Base-by-base conservation (phyloP, 2,888 invertebrate genomes). In the Rhagium mordax region DNA sequence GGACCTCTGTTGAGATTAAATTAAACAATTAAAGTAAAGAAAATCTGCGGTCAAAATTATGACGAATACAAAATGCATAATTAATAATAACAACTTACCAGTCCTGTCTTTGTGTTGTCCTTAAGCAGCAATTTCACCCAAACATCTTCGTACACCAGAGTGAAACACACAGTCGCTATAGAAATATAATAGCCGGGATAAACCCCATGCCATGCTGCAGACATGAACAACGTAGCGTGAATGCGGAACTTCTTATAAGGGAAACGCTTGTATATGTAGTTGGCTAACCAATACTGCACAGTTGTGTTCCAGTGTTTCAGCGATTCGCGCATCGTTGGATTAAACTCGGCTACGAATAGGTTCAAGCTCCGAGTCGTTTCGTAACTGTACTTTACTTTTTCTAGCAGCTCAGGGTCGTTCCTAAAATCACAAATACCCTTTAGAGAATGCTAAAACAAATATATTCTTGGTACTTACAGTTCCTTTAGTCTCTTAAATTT, bases 301-400 rank as follows among this genome's bases (percentile, higher is more conserved):
- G 96, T 96, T 83, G 95, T 95, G 86, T 99, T 99, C 99, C 99
- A 99, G 62, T 94, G 92, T 83, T 96, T 94, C 93, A 98, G 95
- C 2, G 94, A 96, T 75, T 94, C 95, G 3, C 97, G 90, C 75
- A 97, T 93, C 0, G 96, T 96, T 33, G 93, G 91, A 71, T 94
- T 93, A 68, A 93, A 91, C 85, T 99, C 98, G 65, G 96, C 93
- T 33, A 92, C 93, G 88, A 92, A 93, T 0, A 95, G 93, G 76
- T 96, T 93, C 84, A 98, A 93, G 79, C 97, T 97, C 72, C 94
- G 92, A 47, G 97, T 92, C 0, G 97, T 94, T 60, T 93, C 93
- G 85, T 96, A 98, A 85, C 94, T 92, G 81, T 93, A 92, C 62
- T 89, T 87, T 4, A 89, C 88, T 5, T 57, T 59, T 68, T 79